A percentile compares a stretch with the other conserved stretches of the same genome.
These are phyloP conservation scores for Lithobates pipiens DNA, from an alignment of 2,797 vertebrate species.

Conservation along the genomic window DNA sequence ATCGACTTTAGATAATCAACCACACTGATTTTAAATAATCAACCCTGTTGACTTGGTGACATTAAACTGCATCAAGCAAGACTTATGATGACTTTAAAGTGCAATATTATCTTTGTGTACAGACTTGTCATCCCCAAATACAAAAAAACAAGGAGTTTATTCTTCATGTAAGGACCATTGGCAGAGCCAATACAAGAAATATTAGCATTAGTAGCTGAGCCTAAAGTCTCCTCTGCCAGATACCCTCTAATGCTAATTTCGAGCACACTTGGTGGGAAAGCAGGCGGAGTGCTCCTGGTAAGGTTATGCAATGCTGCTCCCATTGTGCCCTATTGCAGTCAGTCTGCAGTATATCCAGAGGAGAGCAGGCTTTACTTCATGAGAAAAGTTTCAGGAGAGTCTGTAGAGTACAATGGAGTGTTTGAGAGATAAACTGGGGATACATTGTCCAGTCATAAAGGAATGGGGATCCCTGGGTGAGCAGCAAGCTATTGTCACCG, in stretches of 20 bases:
- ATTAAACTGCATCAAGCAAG: no score
- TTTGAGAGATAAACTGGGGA: slow-evolving; percentile 20
- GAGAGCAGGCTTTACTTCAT: neutral
- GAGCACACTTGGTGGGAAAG: slow-evolving; percentile 14
- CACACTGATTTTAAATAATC: no score
- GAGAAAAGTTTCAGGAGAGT: slow-evolving; percentile 34
- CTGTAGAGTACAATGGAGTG: slow-evolving; percentile 17
- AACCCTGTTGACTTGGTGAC: no score
- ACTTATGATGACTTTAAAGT: no score
- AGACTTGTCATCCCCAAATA: no score
- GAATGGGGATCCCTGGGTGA: slow-evolving; percentile 9
- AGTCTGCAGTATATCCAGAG: neutral
- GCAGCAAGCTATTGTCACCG: slow-evolving; percentile 3
- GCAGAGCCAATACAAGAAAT: no score
- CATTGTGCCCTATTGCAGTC: neutral
- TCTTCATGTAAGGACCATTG: neutral
- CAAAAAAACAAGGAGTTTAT: no score
- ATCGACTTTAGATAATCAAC: no score
- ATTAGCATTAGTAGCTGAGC: no score
- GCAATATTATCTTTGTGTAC: no score
- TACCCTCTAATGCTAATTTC: neutral
- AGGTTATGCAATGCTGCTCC: slow-evolving; percentile 6
- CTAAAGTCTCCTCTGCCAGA: no score
- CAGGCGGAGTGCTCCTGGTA: neutral
- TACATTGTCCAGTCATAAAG: slow-evolving; percentile 1